Evolutionary conservation across 1,140 invertebrate genomes (phyloP), one percentile per base, ranked within the genome.

Genomic region (Asobara japonica): DNA sequence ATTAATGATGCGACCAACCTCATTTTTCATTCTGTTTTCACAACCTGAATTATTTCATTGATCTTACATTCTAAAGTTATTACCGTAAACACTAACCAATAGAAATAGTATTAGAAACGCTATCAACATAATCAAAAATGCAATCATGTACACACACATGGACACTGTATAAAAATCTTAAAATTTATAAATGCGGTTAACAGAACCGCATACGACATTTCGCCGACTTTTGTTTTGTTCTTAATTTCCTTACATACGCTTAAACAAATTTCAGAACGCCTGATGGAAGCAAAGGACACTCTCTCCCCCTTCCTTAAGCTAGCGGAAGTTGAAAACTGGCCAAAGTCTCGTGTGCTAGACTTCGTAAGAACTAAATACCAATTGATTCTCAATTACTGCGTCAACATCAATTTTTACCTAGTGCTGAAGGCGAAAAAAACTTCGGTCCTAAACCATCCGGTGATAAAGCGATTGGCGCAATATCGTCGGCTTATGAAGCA

Each of bases 391-490:
- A 94, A 94, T 84, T 97, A 98, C 80, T 94, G 92, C 76, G 91
- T 91, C 18, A 97, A 97, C 83, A 92, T 97, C 20, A 90, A 90
- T 27, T 97, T 95, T 86, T 98, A 97, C 85, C 82, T 98, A 71
- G 88, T 95, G 74, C 78, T 98, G 0, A 97, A 96, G 89, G 88
- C 91, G 45, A 93, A 93, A 82, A 91, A 90, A 74, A 84, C 89
- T 33, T 88, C 89, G 65, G 88, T 95, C 16, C 90, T 92, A 77
- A 91, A 92, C 73, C 97, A 98, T 90, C 96, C 96, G 30, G 91
- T 97, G 30, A 91, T 96, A 18, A 94, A 95, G 84, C 88, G 93
- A 72, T 86, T 98, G 22, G 91, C 93, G 72, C 93, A 96, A 79
- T 94, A 94, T 77, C 90, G 93, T 73, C 89, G 95, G 83, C 87